Conservation (phyloP, 2,797 vertebrate species). For the Glyptemys insculpta region DNA sequence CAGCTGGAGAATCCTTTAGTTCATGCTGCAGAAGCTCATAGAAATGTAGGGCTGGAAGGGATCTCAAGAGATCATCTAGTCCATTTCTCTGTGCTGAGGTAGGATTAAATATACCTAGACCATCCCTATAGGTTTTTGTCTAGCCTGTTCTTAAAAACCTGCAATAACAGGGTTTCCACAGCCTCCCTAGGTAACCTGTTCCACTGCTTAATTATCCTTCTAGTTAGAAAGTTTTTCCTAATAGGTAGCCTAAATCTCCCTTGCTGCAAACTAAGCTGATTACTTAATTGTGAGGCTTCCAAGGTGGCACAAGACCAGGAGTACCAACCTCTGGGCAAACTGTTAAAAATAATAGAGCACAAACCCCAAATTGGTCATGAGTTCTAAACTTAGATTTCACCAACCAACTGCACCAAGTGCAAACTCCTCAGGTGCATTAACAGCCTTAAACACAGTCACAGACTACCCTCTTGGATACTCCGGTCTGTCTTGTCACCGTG, state of each 20-base stretch:
- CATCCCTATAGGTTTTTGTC: not conserved
- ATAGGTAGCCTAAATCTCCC: too few relatives aligned
- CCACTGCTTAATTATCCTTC: too few relatives aligned
- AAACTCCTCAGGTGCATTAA: not conserved
- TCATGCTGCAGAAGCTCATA: not conserved
- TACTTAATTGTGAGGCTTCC: too few relatives aligned
- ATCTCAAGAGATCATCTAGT: not conserved
- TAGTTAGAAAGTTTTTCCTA: too few relatives aligned
- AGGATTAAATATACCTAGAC: not conserved
- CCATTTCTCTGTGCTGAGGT: not conserved
- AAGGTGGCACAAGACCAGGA: too few relatives aligned
- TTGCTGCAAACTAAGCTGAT: too few relatives aligned
- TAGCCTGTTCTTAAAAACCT: too few relatives aligned
- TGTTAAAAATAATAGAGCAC: too few relatives aligned
- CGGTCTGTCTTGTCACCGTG: not conserved
- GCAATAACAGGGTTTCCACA: too few relatives aligned
- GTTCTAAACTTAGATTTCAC: not conserved
- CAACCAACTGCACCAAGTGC: not conserved
- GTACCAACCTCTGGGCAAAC: too few relatives aligned
- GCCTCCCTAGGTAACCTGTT: too few relatives aligned
- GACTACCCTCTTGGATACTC: not conserved
- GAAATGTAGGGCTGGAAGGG: not conserved
- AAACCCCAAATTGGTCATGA: too few relatives aligned
- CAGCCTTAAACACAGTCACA: not conserved
- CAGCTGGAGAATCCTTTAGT: accelerated